Evolutionary conservation across 2,113 vertebrate species (phyloP), one percentile per base, ranked within the genome.

Genomic region (Pseudorectes ferrugineus): DNA sequence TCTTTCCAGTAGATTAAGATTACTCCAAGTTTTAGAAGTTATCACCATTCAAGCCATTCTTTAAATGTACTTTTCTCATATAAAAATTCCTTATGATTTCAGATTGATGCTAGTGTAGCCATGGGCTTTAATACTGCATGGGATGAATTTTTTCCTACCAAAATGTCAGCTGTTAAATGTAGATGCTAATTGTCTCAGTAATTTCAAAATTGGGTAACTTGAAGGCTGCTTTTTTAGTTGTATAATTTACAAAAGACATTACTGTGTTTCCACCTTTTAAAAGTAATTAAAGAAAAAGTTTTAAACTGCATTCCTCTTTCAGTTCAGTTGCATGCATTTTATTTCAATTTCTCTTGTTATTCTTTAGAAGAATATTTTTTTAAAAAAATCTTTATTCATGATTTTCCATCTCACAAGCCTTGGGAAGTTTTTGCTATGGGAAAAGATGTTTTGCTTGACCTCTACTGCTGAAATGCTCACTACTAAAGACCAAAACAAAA

Each of bases 371-470:
- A 79, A 52, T 10, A 71, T 6, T 63, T 77, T 5, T 9, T 2
- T 28, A 59, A 61, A 82, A 55, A 8, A 72, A 18, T 12, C 15
- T 67, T 66, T 57, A 25, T 72, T 54, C 10, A 38, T 2, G 2
- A 14, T 79, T 90, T 92, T 89, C 62, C 46, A 31, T 90, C 68
- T 72, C 59, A 52, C 3, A 38, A 82, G 48, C 25, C 35, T 54
- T 57, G 63, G 77, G 51, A 63, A 46, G 33, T 45, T 54, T 49
- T 59, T 68, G 12, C 45, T 57, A 1, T 80, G 67, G 82, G 75
- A 90, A 94, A 83, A 79, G 16, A 72, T n/a, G 43, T 94, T 91
- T 92, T 94, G 40, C 59, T 87, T 91, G 86, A 93, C 73, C 76
- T 78, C 49, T 71, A 4, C 67, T 78, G 49, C 67, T 73, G 74